Evolutionary conservation across 2,888 invertebrate genomes (phyloP).

Genomic region (Geophilus truncorum): DNA sequence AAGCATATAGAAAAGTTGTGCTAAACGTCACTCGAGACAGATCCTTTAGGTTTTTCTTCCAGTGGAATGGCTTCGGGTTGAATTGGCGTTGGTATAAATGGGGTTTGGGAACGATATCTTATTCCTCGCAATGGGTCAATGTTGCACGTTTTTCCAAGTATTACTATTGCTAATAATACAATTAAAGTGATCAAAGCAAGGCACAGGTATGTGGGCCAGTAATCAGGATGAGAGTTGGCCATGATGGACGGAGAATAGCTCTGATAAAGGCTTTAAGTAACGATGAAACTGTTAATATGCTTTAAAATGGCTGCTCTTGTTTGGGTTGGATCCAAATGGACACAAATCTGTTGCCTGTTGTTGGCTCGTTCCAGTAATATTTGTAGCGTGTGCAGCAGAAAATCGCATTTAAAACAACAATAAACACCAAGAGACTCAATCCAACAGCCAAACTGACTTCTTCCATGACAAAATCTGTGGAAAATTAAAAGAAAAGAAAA

Average conservation of each 20-base stretch:
- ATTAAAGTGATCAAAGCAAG: constrained; percentile 35
- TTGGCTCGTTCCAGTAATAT: constrained; percentile 68
- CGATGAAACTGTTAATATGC: not conserved
- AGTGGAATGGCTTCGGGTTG: constrained; percentile 10
- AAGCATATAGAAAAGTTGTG: not conserved
- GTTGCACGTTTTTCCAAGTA: constrained; percentile 30
- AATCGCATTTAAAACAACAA: constrained; percentile 70
- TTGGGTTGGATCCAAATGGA: constrained; percentile 38
- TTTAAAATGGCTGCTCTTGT: constrained; percentile 36
- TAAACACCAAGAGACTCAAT: constrained; percentile 56
- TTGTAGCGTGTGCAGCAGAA: constrained; percentile 74
- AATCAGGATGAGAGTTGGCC: constrained; percentile 31
- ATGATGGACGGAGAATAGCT: too few species aligned
- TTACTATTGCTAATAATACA: constrained; percentile 33
- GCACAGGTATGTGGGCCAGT: constrained; percentile 36
- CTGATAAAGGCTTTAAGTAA: too few species aligned
- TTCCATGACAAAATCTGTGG: constrained; percentile 35
- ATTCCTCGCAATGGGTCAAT: not conserved
- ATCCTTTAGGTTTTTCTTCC: not conserved
- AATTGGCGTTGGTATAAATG: not conserved
- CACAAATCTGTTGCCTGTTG: constrained; percentile 43
- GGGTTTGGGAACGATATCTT: not conserved
- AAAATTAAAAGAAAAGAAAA: not conserved
- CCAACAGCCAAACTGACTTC: constrained; percentile 36
- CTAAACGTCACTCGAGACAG: constrained; percentile 10